phyloP scores from a whole-genome alignment of 2,888 invertebrate species.

The Polydrusus pterygomalis region DNA sequence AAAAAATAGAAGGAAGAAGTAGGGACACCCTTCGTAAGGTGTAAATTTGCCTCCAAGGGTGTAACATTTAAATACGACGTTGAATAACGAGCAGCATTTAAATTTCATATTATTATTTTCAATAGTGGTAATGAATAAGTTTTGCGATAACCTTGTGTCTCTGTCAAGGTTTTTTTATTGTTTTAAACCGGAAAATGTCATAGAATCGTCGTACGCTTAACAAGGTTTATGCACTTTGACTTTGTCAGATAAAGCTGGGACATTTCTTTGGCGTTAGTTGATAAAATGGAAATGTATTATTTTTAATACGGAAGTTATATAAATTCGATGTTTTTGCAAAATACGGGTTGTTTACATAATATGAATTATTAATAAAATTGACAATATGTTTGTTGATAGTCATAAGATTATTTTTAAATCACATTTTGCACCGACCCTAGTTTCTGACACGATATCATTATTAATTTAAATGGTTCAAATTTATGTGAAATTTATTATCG shows the following conservation, averaged over 20 bases:
- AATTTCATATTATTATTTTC: conserved; percentile 61
- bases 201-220: conserved; percentile 57
- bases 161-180: conserved; percentile 65
- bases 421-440: no score
- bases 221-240: conserved; percentile 40
- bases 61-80: conserved; percentile 46
- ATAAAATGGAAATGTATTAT: not conserved
- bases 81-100: conserved; percentile 58
- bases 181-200: conserved; percentile 63
- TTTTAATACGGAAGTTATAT: not conserved
- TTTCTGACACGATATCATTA: no score
- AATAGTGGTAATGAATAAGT: conserved; percentile 59
- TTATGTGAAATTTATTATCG: no score
- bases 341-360: not conserved
- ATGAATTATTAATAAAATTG: no score
- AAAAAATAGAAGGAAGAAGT: conserved; percentile 42
- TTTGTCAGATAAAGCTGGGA: conserved; percentile 5
- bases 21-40: conserved; percentile 62
- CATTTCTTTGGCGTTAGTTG: not conserved
- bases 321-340: not conserved
- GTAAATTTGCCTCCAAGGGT: conserved; percentile 64
- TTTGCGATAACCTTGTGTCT: conserved; percentile 65
- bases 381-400: no score
- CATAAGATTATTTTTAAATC: no score
- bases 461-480: no score